Conservation (phyloP, 2,113 vertebrate species). For the Caranx ignobilis region DNA sequence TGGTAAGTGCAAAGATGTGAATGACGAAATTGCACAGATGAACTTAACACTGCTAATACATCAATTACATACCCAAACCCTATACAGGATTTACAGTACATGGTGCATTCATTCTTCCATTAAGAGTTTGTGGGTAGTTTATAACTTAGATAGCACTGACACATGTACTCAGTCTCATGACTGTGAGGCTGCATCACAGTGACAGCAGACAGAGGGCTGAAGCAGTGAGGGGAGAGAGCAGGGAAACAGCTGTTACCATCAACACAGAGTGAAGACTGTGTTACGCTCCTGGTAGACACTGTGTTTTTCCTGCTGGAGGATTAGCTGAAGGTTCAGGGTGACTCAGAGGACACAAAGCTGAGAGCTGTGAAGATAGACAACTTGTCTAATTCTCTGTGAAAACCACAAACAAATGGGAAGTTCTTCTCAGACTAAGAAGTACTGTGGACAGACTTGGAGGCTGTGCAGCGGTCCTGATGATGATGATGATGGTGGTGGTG, state of each 20-base stretch:
- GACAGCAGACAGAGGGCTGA: background rate
- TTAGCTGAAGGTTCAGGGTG: slow-evolving; percentile 58
- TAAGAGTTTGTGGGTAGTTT: no score
- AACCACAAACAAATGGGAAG: slow-evolving; percentile 41
- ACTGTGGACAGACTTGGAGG: background rate
- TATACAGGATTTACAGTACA: no score
- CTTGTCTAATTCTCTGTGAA: slow-evolving; percentile 41
- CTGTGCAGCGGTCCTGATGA: background rate
- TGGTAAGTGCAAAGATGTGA: no score
- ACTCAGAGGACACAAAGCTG: slow-evolving; percentile 51
- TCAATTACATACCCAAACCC: no score
- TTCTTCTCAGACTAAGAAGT: background rate
- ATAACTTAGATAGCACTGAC: no score
- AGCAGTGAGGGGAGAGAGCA: background rate
- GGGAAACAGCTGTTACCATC: background rate
- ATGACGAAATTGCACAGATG: no score
- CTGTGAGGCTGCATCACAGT: background rate
- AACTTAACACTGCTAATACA: no score
- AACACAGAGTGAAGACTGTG: slow-evolving; percentile 15
- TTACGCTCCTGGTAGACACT: slow-evolving; percentile 30
- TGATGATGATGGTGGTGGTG: background rate
- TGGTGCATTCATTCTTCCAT: no score
- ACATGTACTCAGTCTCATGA: no score
- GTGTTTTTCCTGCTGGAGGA: slow-evolving; percentile 15
- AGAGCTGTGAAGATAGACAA: slow-evolving; percentile 23